A percentile compares a stretch with the other conserved stretches of the same genome.
These are phyloP conservation scores for Catharus ustulatus DNA, from an alignment of 2,797 vertebrate species.

Conservation along the genomic window DNA sequence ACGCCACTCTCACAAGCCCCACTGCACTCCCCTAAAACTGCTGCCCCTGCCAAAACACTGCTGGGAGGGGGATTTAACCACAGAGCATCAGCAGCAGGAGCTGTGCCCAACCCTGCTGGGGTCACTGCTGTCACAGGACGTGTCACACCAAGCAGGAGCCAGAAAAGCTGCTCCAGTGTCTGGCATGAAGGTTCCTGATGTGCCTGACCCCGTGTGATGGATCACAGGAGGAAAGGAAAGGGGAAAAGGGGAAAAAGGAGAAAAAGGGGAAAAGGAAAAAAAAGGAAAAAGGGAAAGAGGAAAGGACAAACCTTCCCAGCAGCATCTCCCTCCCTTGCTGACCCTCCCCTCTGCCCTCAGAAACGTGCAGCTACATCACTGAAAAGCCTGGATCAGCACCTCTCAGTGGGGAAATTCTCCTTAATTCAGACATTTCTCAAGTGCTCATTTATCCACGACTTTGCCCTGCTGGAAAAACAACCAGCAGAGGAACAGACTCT, in stretches of 20 bases:
- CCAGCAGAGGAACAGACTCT: not conserved
- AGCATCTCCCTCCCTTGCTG: not conserved
- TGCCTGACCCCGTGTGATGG: not conserved
- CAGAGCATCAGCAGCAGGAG: not conserved
- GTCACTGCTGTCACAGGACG: not conserved
- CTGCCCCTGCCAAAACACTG: not conserved
- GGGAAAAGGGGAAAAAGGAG: not conserved
- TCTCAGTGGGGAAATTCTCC: not conserved
- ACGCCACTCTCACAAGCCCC: not conserved
- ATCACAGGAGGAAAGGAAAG: not conserved
- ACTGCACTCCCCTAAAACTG: not conserved
- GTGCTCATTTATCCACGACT: not conserved
- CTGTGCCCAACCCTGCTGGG: not conserved
- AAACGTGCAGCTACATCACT: not conserved
- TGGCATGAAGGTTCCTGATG: not conserved
- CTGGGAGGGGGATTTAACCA: not conserved
- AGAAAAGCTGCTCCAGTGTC: not conserved
- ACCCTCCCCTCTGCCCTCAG: not conserved
- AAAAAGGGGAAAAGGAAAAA: not conserved
- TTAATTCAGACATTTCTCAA: not conserved
- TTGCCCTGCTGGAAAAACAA: not conserved
- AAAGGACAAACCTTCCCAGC: not conserved
- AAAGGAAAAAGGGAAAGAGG: not conserved
- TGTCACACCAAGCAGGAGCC: not conserved
- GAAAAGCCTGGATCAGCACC: not conserved